Percentiles rank a stretch among this genome's conserved stretches.
These are phyloP conservation scores for Nemapogon koenigi DNA, from an alignment of 2,888 invertebrate genomes.

Conservation along the genomic window DNA sequence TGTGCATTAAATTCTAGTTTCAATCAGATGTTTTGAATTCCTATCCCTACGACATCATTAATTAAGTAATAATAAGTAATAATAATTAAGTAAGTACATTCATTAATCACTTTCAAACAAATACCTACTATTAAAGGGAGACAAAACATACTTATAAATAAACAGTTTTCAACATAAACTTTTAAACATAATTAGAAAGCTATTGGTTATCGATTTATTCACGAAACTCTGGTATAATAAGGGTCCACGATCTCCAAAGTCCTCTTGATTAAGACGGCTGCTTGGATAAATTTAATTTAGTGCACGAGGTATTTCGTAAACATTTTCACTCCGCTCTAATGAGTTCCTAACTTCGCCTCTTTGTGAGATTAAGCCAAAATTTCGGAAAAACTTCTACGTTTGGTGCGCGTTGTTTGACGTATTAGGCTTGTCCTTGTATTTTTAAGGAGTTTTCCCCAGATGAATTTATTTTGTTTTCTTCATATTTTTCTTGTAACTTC, in stretches of 20 bases:
- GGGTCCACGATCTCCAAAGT: too few relatives aligned
- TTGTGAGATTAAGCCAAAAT: conserved; percentile 44
- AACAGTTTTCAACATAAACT: too few relatives aligned
- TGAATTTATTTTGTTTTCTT: conserved; percentile 6
- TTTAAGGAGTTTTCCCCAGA: conserved; percentile 1
- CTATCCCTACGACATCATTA: neutral
- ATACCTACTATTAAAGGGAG: too few relatives aligned
- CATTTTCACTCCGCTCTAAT: conserved; percentile 38
- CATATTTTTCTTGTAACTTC: too few relatives aligned
- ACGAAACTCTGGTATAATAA: too few relatives aligned
- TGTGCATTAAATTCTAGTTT: neutral
- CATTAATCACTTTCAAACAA: too few relatives aligned
- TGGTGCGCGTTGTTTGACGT: conserved; percentile 28
- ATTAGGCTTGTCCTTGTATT: conserved; percentile 13
- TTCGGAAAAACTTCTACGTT: conserved; percentile 37
- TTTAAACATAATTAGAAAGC: too few relatives aligned
- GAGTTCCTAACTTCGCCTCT: conserved; percentile 45
- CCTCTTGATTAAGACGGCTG: too few relatives aligned
- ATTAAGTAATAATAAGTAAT: neutral
- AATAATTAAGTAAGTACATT: neutral
- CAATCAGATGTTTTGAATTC: neutral
- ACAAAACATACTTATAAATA: too few relatives aligned
- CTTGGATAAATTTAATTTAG: conserved; percentile 6
- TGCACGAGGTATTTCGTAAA: conserved; percentile 34
- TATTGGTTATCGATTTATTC: too few relatives aligned